These are phyloP conservation scores for Dendrophyllia cribrosa DNA, from an alignment of 64 coral and sea anemone genomes.

Conservation along the genomic window DNA sequence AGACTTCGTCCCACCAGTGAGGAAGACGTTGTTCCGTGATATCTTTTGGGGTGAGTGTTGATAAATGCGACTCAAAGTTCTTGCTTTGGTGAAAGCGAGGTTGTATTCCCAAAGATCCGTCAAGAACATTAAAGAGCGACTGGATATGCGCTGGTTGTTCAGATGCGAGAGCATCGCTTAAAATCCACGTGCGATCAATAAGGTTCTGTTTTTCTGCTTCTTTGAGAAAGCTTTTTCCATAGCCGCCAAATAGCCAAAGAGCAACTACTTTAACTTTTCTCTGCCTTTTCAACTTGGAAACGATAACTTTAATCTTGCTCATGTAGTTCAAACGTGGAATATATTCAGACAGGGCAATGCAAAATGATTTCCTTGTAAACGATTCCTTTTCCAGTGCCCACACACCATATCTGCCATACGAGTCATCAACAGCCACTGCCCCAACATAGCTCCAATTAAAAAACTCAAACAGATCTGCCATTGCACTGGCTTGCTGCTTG, in stretches of 20 bases:
- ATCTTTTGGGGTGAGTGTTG: background rate
- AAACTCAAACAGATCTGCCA: conserved; percentile 29
- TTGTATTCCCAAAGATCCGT: conserved; percentile 46
- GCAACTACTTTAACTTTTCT: conserved; percentile 55
- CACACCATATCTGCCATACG: conserved; percentile 1
- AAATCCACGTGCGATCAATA: conserved; percentile 54
- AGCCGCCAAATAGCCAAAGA: conserved; percentile 45
- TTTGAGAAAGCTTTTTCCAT: conserved; percentile 25
- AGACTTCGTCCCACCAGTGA: conserved; percentile 39
- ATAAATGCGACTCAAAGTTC: conserved; percentile 12
- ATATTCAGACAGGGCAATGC: conserved; percentile 22
- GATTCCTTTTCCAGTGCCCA: conserved; percentile 32
- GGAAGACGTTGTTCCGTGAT: background rate
- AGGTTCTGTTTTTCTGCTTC: conserved; percentile 38
- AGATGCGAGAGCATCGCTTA: conserved; percentile 51
- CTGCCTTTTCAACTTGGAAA: conserved; percentile 51
- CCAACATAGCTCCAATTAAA: conserved; percentile 31
- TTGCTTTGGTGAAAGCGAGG: conserved; percentile 34
- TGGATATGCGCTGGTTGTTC: conserved; percentile 12
- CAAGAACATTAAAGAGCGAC: conserved; percentile 7
- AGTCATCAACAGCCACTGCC: conserved; percentile 25
- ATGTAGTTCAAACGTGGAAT: conserved; percentile 38
- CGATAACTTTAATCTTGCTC: conserved; percentile 43
- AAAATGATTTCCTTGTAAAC: conserved; percentile 6
- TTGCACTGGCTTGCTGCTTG: conserved; percentile 12